Percentiles rank a stretch among this genome's conserved stretches.
Conservation (phyloP, 2,888 invertebrate species). For the Ischnus inquisitorius region DNA sequence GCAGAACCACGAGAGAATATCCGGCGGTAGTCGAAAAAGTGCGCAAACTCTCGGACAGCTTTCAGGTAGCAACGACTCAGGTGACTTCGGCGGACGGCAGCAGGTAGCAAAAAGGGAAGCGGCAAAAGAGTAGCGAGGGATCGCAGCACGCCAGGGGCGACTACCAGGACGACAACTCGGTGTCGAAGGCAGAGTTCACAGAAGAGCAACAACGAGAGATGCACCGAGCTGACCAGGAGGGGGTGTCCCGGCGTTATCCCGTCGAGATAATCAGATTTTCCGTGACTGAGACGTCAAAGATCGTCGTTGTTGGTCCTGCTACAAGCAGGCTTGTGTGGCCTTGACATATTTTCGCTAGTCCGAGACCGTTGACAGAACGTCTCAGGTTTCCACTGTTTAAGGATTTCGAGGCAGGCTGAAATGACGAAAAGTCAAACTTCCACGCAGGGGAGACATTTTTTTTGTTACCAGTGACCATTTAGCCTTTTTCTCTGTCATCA, state of each 20-base stretch:
- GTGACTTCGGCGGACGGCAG: constrained; percentile 24
- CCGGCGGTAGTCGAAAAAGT: constrained; percentile 23
- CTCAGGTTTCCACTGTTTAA: constrained; percentile 26
- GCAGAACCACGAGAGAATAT: neutral
- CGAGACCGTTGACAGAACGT: constrained; percentile 48
- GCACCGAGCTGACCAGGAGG: constrained; percentile 65
- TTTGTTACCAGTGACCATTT: too few relatives aligned
- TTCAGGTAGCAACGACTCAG: constrained; percentile 51
- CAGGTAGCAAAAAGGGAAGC: constrained; percentile 53
- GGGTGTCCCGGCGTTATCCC: constrained; percentile 76
- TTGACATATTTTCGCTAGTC: constrained; percentile 72
- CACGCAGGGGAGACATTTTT: neutral
- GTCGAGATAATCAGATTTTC: constrained; percentile 82
- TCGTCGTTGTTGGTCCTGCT: constrained; percentile 40
- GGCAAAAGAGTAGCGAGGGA: constrained; percentile 37
- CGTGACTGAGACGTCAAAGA: constrained; percentile 84
- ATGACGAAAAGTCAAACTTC: constrained; percentile 3
- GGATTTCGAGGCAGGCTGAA: neutral
- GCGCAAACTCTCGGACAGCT: constrained; percentile 27
- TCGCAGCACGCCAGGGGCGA: constrained; percentile 31
- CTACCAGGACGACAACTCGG: constrained; percentile 51
- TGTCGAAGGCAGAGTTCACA: constrained; percentile 35
- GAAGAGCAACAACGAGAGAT: constrained; percentile 51
- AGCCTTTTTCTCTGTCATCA: too few relatives aligned
- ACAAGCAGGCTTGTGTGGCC: constrained; percentile 63